These are phyloP conservation scores for Boloria euphrosyne DNA, from an alignment of 2,888 invertebrate genomes.

Conservation along the genomic window DNA sequence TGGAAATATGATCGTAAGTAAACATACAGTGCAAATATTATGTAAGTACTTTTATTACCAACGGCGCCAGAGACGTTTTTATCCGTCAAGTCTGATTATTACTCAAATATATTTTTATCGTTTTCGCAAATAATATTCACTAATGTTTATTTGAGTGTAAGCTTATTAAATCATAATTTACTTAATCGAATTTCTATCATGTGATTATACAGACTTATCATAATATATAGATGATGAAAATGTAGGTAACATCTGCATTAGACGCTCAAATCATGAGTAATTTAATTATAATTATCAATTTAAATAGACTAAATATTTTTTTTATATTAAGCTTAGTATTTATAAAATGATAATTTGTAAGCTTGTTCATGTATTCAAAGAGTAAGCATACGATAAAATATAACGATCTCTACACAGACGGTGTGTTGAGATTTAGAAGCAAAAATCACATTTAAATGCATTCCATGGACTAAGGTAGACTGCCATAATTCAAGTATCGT, in stretches of 20 bases:
- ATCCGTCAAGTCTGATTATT: background rate
- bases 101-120: no score
- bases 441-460: conserved; percentile 15
- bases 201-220: no score
- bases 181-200: no score
- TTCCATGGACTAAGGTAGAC: conserved; percentile 13
- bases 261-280: no score
- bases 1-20: conserved; percentile 21
- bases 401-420: background rate
- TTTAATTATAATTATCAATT: no score
- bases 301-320: no score
- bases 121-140: no score
- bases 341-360: background rate
- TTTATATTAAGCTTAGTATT: no score
- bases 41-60: conserved; percentile 8
- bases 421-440: conserved; percentile 3
- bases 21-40: conserved; percentile 20
- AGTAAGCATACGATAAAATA: conserved; percentile 9
- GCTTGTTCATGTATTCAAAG: background rate
- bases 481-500: conserved; percentile 20
- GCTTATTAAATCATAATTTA: no score
- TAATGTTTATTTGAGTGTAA: no score
- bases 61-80: conserved; percentile 15
- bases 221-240: no score
- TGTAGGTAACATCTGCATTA: no score